phyloP scores from a whole-genome alignment of 2,113 vertebrate genomes.

The Cathartes aura region DNA sequence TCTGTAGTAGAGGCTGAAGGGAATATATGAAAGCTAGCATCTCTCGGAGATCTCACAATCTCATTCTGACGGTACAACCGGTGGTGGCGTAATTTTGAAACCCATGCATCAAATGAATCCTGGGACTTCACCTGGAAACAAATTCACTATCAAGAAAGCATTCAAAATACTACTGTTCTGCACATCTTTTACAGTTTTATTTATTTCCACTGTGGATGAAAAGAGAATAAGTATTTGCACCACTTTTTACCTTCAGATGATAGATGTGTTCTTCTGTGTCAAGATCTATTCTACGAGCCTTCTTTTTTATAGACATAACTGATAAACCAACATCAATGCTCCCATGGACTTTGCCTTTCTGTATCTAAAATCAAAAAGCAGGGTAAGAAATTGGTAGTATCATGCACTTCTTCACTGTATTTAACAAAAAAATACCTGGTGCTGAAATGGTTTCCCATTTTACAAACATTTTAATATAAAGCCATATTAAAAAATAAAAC shows the following conservation, averaged over 20 bases:
- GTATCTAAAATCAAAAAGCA: conserved; percentile 84
- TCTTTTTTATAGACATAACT: conserved; percentile 99
- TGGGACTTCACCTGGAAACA: conserved; percentile 91
- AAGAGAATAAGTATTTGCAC: neutral
- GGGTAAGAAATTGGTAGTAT: neutral
- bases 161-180: neutral
- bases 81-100: conserved; percentile 93
- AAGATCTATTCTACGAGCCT: conserved; percentile 94
- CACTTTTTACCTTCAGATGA: conserved; percentile 90
- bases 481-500: neutral
- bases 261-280: conserved; percentile 99
- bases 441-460: neutral
- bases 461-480: neutral
- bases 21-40: conserved; percentile 91
- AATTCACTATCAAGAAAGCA: neutral
- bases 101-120: conserved; percentile 97
- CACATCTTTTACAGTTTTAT: neutral
- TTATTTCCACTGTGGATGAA: neutral
- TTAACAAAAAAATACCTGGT: neutral
- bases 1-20: conserved; percentile 88
- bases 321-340: conserved; percentile 98
- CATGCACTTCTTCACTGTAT: neutral
- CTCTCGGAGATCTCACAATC: conserved; percentile 94
- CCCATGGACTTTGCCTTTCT: conserved; percentile 96
- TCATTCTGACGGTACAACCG: conserved; percentile 96